Conservation (phyloP, 2,888 invertebrate genomes). For the Eurois occulta region DNA sequence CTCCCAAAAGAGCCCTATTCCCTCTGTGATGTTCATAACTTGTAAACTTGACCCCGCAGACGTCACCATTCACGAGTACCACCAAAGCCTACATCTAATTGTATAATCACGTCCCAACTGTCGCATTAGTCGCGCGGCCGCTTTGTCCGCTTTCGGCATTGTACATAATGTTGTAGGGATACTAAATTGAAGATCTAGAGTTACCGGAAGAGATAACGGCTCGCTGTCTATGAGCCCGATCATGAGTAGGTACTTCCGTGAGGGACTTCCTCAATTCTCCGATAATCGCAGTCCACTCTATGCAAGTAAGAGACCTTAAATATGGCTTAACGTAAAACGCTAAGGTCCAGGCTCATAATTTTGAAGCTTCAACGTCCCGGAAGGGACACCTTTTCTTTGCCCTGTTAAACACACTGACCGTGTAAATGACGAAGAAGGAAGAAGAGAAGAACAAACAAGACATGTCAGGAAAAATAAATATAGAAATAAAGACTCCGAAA, state of each 20-base stretch:
- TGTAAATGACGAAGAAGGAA: background rate
- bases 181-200: conserved; percentile 39
- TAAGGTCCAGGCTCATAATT: background rate
- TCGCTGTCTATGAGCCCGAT: background rate
- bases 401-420: background rate
- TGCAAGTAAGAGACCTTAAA: background rate
- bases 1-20: conserved; percentile 11
- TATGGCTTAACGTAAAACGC: background rate
- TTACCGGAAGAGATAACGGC: conserved; percentile 17
- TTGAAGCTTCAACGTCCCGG: background rate
- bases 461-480: background rate
- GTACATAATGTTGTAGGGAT: conserved; percentile 42
- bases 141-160: conserved; percentile 57
- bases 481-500: background rate
- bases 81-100: conserved; percentile 53
- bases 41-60: conserved; percentile 45
- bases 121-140: conserved; percentile 51
- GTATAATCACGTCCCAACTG: conserved; percentile 55
- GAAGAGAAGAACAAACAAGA: background rate
- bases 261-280: background rate
- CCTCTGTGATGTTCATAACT: background rate
- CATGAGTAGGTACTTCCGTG: background rate
- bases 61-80: conserved; percentile 12
- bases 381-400: background rate
- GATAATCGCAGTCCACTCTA: background rate